These are phyloP conservation scores for Pampus argenteus DNA, from an alignment of 2,797 vertebrate species.

Conservation along the genomic window DNA sequence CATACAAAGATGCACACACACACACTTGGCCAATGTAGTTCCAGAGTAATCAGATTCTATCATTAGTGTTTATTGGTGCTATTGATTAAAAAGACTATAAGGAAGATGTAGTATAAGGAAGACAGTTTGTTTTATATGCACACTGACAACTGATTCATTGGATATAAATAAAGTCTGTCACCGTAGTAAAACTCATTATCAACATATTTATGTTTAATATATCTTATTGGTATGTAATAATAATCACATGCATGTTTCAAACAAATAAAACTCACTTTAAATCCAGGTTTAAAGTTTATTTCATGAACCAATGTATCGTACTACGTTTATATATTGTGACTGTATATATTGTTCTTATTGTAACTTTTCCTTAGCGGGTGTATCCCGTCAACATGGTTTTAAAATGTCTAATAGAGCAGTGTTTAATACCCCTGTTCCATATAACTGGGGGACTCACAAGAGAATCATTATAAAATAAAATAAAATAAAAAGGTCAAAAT, in stretches of 20 bases:
- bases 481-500: too few relatives aligned
- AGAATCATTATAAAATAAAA: not conserved
- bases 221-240: too few relatives aligned
- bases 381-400: too few relatives aligned
- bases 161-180: not conserved
- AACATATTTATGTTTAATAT: not conserved
- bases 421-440: not conserved
- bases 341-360: too few relatives aligned
- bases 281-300: too few relatives aligned
- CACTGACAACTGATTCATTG: constrained; percentile 1
- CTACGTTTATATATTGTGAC: too few relatives aligned
- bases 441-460: not conserved
- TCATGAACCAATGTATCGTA: too few relatives aligned
- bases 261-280: too few relatives aligned
- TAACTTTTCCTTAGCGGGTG: too few relatives aligned
- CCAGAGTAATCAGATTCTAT: not conserved
- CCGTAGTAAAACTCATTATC: not conserved
- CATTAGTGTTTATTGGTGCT: not conserved
- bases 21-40: not conserved
- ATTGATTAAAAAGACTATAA: constrained; percentile 8
- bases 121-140: too few relatives aligned
- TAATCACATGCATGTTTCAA: too few relatives aligned
- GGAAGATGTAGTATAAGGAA: not conserved
- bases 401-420: not conserved
- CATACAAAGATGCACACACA: constrained; percentile 9